Evolutionary conservation across 2,113 vertebrate species (phyloP).

Genomic region (Microtus ochrogaster): DNA sequence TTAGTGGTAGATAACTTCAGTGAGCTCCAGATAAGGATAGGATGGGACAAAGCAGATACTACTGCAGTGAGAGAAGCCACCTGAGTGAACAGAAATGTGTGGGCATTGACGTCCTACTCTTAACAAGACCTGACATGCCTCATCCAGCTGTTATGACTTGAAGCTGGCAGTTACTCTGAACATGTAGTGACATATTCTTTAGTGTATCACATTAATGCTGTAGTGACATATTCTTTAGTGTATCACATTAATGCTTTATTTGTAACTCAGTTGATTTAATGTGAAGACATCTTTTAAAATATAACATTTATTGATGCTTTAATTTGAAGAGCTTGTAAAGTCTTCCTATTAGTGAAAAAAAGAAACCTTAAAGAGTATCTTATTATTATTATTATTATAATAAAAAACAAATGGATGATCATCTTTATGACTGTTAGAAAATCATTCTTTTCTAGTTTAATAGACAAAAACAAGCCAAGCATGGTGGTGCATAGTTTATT

Average conservation of each 20-base stretch:
- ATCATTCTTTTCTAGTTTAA: not conserved
- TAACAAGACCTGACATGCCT: not conserved
- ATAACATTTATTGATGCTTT: not conserved
- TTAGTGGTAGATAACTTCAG: not conserved
- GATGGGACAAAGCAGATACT: not conserved
- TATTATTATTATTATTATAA: not conserved
- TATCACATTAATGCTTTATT: not conserved
- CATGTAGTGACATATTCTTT: not conserved
- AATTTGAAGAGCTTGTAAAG: slow-evolving; percentile 12
- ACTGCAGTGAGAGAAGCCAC: not conserved
- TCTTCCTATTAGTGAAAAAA: not conserved
- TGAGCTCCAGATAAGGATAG: not conserved
- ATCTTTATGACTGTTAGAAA: slow-evolving; percentile 22
- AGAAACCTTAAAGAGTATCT: not conserved
- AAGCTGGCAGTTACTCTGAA: not conserved
- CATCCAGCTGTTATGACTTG: not conserved
- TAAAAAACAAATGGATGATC: not conserved
- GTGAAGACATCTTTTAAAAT: slow-evolving; percentile 46
- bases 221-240: no score
- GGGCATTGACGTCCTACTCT: not conserved
- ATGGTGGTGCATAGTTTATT: not conserved
- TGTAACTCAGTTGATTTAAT: slow-evolving; percentile 28
- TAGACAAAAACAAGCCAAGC: not conserved
- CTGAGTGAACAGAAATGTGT: not conserved
- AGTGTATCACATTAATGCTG: not conserved